Base-by-base conservation (phyloP, 2,888 invertebrate genomes). In the Pemphredon lugubris region DNA sequence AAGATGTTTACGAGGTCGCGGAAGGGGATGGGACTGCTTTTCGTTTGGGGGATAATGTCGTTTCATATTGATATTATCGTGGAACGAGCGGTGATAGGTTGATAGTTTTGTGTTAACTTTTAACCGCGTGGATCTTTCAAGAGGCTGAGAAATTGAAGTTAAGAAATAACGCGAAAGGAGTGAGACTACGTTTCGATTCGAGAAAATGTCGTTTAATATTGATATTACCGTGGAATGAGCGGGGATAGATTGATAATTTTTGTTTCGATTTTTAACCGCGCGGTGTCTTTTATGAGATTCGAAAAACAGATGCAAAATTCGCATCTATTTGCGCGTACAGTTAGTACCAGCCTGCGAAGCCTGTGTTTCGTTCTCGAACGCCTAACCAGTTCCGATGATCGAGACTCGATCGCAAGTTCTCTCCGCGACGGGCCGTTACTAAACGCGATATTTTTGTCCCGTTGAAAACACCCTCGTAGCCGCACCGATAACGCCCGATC, bases 401-500 rank as follows among this genome's bases (percentile, higher is more conserved):
- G 59, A 30, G 11, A 21, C 9, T 42, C 26, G 11, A 26, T 13
- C 47, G 18, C 14, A 47, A 51, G 44, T 65, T 51, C 32, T 21
- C 34, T 18, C n/a, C 40, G 45, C 32, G 51, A 14, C 20, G 6
- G 18, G 20, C 51, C 32, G 66, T 53, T 55, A 18, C 30, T 30
- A 20, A 0, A 20, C 6, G 60, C 59, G 55, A 70, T 70, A 70
- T 70, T 70, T 70, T 55, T 32, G 54, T 44, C 59, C 59, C 58
- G 64, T 47, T 64, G 72, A 70, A 70, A 70, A 72, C 70, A n/a
- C n/a, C n/a, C n/a, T n/a, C n/a, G n/a, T n/a, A n/a, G 63, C 58
- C 54, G 48, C 66, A 59, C 73, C 55, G 77, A 69, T 77, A 68
- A 73, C 73, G 63, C 66, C 77, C 73, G 66, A 77, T 76, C 69